Percentiles rank a stretch among this genome's conserved stretches.
These are phyloP conservation scores for Neotragus pygmaeus DNA, from an alignment of 2,113 vertebrate species.

Conservation along the genomic window DNA sequence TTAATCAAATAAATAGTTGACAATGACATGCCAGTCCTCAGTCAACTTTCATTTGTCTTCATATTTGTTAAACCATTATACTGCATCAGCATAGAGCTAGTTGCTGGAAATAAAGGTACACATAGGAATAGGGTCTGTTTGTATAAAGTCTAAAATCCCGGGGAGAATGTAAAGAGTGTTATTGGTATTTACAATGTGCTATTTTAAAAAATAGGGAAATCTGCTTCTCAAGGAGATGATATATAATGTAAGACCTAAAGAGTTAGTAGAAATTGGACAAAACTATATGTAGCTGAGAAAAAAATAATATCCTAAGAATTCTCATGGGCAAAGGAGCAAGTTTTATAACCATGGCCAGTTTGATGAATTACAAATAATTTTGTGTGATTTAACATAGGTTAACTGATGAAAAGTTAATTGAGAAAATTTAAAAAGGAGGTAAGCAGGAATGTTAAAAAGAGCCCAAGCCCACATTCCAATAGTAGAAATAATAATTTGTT, in stretches of 20 bases:
- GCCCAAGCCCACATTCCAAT: neutral
- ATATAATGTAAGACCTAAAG: neutral
- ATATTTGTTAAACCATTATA: neutral
- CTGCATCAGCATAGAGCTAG: neutral
- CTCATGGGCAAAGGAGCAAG: neutral
- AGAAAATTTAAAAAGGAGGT: neutral
- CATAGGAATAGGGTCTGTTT: neutral
- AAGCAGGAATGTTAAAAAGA: neutral
- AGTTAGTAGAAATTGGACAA: neutral
- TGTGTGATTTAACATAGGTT: neutral
- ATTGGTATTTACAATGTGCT: neutral
- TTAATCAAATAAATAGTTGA: neutral
- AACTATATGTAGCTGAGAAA: neutral
- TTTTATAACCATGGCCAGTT: neutral
- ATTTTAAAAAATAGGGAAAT: neutral
- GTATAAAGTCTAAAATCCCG: neutral
- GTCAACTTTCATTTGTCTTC: neutral
- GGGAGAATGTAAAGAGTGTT: neutral
- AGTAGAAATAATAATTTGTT: neutral
- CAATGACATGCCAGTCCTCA: neutral
- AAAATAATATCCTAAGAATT: neutral
- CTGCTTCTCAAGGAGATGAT: neutral
- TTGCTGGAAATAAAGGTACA: neutral
- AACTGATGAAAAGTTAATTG: neutral
- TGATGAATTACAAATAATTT: neutral